Percentiles rank a stretch among this genome's conserved stretches.
phyloP scores from a whole-genome alignment of 2,888 invertebrate species.

The Boloria euphrosyne region DNA sequence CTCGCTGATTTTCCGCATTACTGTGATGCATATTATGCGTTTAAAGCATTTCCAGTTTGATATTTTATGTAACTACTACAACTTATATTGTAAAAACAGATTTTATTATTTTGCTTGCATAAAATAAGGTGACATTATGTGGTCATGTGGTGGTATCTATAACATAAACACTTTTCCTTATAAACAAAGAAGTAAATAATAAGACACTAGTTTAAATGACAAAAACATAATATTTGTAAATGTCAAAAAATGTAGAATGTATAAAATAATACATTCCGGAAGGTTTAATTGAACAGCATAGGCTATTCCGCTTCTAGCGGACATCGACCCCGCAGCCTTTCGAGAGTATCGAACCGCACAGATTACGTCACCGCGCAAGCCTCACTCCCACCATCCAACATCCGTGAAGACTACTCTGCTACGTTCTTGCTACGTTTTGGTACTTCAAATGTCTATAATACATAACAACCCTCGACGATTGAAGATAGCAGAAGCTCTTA shows the following conservation, averaged over 20 bases:
- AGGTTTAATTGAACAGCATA: constrained; percentile 77
- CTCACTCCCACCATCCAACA: constrained; percentile 43
- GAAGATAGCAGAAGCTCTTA: no score
- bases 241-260: constrained; percentile 16
- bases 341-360: constrained; percentile 59
- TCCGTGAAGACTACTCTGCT: constrained; percentile 31
- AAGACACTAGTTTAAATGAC: no score
- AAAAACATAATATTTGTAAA: not conserved
- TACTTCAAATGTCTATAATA: constrained; percentile 5
- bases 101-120: not conserved
- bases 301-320: constrained; percentile 80
- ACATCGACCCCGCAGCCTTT: constrained; percentile 74
- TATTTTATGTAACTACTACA: constrained; percentile 10
- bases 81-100: not conserved
- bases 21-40: constrained; percentile 26
- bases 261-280: constrained; percentile 59
- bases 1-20: constrained; percentile 45
- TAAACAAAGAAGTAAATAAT: not conserved
- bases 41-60: constrained; percentile 4
- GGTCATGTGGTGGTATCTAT: no score
- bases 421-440: constrained; percentile 26
- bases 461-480: no score
- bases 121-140: not conserved
- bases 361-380: constrained; percentile 75
- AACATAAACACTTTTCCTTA: not conserved